Evolutionary conservation across 2,113 vertebrate species (phyloP), one percentile per base, ranked within the genome.

Genomic region (Propithecus coquereli): DNA sequence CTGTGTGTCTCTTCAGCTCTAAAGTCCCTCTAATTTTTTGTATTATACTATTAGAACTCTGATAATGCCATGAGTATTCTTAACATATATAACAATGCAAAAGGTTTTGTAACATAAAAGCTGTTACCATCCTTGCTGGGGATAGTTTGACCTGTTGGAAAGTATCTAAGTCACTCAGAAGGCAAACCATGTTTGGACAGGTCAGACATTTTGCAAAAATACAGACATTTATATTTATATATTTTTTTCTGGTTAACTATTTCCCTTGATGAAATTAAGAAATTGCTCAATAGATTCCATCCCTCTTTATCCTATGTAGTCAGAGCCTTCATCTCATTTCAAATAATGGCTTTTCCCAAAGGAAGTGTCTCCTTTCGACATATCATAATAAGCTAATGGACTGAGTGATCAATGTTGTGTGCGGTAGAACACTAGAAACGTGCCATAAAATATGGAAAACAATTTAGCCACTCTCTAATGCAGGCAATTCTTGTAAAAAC

Each of bases 401-500:
- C 54, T 94, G 91, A 96, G 95, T 97, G 97, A 98, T 98, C 98
- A 97, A 96, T 98, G 93, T 85, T 98, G 91, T 82, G 20, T 74
- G 50, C 2, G 52, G 50, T 94, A 50, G 32, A 97, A 95, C 82
- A 93, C 94, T 97, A 98, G 91, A 97, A 95, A 95, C 92, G 63
- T 94, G 95, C 54, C 34, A 18, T 96, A 98, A 98, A 98, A 97
- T 50, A 61, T 91, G 32, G 68, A 54, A 97, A 47, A 96, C 66
- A 86, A 83, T 97, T 97, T 96, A 96, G 96, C 68, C 32, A 77
- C 82, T 47, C 76, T 91, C 97, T 97, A 98, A 97, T 63, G 5
- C 95, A 92, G 81, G n/a, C 89, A 96, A 94, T 97, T 92, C 2
- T 97, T 97, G 94, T 95, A 79, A 98, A 97, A 97, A 97, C 81